These are phyloP conservation scores for Temnothorax curvispinosus DNA, from an alignment of 1,140 invertebrate genomes.

Conservation along the genomic window DNA sequence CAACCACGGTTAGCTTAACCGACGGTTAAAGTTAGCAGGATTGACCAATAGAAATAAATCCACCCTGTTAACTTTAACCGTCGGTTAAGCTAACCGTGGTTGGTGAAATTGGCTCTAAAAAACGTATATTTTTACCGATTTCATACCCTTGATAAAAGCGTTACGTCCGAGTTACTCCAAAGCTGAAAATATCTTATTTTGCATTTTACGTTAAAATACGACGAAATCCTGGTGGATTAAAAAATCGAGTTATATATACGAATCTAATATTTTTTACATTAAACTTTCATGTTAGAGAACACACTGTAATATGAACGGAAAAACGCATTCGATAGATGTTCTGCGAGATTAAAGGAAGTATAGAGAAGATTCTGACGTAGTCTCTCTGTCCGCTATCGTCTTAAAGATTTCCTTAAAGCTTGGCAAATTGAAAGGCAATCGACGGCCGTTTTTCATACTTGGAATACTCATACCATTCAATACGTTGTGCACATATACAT, in stretches of 20 bases:
- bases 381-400: neutral
- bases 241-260: neutral
- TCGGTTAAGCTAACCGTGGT: too few relatives aligned
- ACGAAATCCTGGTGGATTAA: neutral
- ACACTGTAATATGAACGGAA: neutral
- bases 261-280: neutral
- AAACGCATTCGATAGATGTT: neutral
- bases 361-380: neutral
- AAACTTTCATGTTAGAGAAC: neutral
- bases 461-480: too few relatives aligned
- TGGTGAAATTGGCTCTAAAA: too few relatives aligned
- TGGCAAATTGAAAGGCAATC: neutral
- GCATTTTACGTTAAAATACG: neutral
- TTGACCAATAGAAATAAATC: too few relatives aligned
- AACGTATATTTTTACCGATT: neutral
- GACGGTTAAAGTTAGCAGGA: too few relatives aligned
- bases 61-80: too few relatives aligned
- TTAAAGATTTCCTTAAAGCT: constrained; percentile 24
- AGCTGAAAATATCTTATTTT: neutral
- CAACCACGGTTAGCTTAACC: too few relatives aligned
- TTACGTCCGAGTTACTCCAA: neutral
- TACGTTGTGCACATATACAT: too few relatives aligned
- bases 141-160: neutral
- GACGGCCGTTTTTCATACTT: neutral
- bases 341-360: too few relatives aligned